Evolutionary conservation across 2,113 vertebrate species (phyloP), one percentile per base, ranked within the genome.

Genomic region (Oncorhynchus gorbuscha): DNA sequence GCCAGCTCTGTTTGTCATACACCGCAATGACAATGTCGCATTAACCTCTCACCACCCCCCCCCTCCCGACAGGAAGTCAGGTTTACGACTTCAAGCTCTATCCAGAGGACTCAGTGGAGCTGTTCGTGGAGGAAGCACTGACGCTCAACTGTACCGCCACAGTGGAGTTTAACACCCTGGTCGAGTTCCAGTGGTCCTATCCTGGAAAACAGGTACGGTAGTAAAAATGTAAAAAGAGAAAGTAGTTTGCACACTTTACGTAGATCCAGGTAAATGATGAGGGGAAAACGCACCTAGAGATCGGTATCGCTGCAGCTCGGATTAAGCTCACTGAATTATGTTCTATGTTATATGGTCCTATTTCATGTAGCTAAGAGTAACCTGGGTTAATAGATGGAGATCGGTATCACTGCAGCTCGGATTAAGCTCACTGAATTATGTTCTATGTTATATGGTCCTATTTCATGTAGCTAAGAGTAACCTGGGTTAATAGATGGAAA

Each of bases 11-110:
- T 39, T 39, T 39, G 39, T 39, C 8, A 6, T 35, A 35, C 32
- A 35, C 32, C 32, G 5, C 5, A 6, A 35, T 6, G 32, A 86
- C 85, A 92, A 80, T 26, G 9, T 75, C 16, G 24, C 20, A 7
- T 9, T 39, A 2, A 20, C 65, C 22, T 6, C 59, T 20, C 76
- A 83, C 69, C 68, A 35, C 70, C 2, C 84, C 61, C 8, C 32
- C 65, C 84, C 61, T 4, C 4, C 22, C 87, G 28, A 77, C 92
- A 99, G 98, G 97, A 90, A 95, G 92, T 1, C 80, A 94, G 81
- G 88, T 99, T 90, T 98, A 98, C 30, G 90, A 96, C 81, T 95
- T 98, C 89, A 96, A 97, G 90, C 93, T 99, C 86, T 96, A 94
- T 91, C 97, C 97, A 79, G 96, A 96, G 89, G 95, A 95, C 81